These are phyloP conservation scores for Zeuzera pyrina DNA, from an alignment of 2,888 invertebrate genomes.

Conservation along the genomic window DNA sequence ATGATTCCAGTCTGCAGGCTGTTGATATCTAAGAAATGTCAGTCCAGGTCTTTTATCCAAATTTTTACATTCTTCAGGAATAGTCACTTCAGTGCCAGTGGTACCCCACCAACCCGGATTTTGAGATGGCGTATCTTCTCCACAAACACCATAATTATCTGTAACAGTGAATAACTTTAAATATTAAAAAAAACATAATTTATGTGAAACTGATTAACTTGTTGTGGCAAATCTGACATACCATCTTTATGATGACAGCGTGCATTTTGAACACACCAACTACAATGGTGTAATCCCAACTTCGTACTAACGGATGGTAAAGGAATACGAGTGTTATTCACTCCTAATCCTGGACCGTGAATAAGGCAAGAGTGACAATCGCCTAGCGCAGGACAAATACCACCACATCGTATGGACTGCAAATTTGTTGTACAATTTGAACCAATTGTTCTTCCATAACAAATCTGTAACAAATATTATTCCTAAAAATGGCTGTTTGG, in stretches of 20 bases:
- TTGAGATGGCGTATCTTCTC: slow-evolving; percentile 87
- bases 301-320: slow-evolving; percentile 80
- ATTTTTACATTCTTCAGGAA: slow-evolving; percentile 83
- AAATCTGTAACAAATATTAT: slow-evolving; percentile 58
- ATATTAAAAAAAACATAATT: neutral
- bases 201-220: neutral
- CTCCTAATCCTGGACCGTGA: slow-evolving; percentile 75
- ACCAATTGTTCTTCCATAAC: slow-evolving; percentile 88
- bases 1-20: slow-evolving; percentile 89
- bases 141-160: slow-evolving; percentile 88
- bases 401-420: slow-evolving; percentile 89
- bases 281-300: slow-evolving; percentile 84
- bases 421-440: slow-evolving; percentile 93
- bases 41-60: slow-evolving; percentile 89
- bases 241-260: slow-evolving; percentile 90
- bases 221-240: too few relatives aligned
- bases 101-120: slow-evolving; percentile 93
- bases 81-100: slow-evolving; percentile 82
- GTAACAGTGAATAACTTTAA: slow-evolving; percentile 9
- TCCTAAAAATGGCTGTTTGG: too few relatives aligned
- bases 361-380: slow-evolving; percentile 94
- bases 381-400: slow-evolving; percentile 89
- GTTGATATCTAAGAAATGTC: slow-evolving; percentile 89
- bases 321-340: slow-evolving; percentile 39
- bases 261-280: slow-evolving; percentile 95